A percentile compares a stretch with the other conserved stretches of the same genome.
Conservation (phyloP, 2,888 invertebrate genomes). For the Artemia sp. region DNA sequence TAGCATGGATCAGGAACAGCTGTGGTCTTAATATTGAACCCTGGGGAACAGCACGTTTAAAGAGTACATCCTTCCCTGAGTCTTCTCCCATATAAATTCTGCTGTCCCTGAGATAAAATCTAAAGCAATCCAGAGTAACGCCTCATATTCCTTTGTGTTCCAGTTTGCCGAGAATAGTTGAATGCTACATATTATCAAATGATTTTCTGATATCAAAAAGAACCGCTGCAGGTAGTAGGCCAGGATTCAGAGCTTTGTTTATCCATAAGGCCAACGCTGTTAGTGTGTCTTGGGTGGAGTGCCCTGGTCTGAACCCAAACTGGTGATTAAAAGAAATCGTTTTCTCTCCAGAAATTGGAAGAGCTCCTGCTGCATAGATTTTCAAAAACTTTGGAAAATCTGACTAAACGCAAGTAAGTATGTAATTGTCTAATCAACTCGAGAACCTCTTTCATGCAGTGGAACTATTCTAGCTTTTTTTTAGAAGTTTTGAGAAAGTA, state of each 20-base stretch:
- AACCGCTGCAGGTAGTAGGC: slow-evolving; percentile 13
- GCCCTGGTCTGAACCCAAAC: too few species aligned
- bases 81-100: slow-evolving; percentile 3
- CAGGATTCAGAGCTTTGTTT: not conserved
- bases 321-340: too few species aligned
- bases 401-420: too few species aligned
- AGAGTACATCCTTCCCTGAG: not conserved
- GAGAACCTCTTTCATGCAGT: too few species aligned
- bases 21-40: not conserved
- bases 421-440: not conserved
- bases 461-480: too few species aligned
- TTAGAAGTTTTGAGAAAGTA: too few species aligned
- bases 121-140: not conserved
- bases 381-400: too few species aligned
- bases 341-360: too few species aligned
- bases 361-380: too few species aligned
- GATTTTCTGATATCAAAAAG: not conserved
- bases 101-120: slow-evolving; percentile 6
- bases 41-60: not conserved
- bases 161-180: not conserved
- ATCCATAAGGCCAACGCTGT: not conserved
- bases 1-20: too few species aligned
- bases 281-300: not conserved
- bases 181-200: not conserved
- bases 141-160: not conserved